Base-by-base conservation (phyloP, 2,113 vertebrate species). In the Egretta garzetta region DNA sequence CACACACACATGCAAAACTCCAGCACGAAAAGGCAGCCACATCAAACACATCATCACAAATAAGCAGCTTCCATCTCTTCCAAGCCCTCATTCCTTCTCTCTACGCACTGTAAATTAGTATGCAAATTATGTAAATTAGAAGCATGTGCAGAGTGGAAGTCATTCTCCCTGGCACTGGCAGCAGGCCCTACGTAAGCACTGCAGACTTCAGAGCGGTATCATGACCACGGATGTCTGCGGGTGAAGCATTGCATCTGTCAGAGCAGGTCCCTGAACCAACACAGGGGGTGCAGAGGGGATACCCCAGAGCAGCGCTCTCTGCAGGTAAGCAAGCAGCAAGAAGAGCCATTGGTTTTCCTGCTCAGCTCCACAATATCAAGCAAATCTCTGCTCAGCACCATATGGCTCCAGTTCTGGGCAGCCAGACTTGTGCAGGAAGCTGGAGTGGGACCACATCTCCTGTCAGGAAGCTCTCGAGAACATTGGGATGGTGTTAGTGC, bases 61-160 rank as follows among this genome's bases (percentile, higher is more conserved):
- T 17, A 63, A 72, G 35, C 80, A 56, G 49, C 39, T 52, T 67
- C 60, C 33, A 3, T 28, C 52, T 45, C 84, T 75, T 77, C 84
- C 80, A 56, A 75, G 47, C 28, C 47, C 64, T 87, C 64, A 14
- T 77, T 82, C 84, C 49, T 68, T 53, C 80, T 49, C 71, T 47
- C 70, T 33, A 14, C 50, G 23, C 2, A 1, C 35, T 16, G 7
- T 52, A 82, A 71, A 88, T 96, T 72, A 62, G 13, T 11, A 58
- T 58, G 73, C 62, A 76, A 67, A 96, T 94, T 49, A 85, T 64
- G 58, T 62, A 85, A 93, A 94, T 53, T 14, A 93, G 87, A 94
- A 96, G 66, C 92, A 87, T 1, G 0, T 91, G 80, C 79, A 56
- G 50, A 75, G 62, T 43, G 43, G 66, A 82, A 82, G 66, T 6